Base-by-base conservation (phyloP, 2,113 vertebrate genomes). In the Seriola dumerili region DNA sequence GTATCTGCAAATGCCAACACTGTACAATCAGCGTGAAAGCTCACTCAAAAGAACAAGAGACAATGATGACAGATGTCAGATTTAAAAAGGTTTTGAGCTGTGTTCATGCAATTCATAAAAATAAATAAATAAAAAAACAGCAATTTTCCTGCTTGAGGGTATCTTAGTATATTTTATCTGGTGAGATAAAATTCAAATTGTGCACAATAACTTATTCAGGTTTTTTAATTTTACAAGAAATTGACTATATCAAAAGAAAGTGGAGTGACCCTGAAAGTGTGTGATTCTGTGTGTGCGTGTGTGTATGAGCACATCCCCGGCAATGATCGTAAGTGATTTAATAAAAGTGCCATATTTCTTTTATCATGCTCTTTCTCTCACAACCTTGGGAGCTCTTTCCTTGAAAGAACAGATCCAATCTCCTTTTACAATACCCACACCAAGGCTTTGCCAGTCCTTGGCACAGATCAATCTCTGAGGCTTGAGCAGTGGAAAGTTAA, bases 341-440 rank as follows among this genome's bases (percentile, higher is more conserved):
- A 77, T 88, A 61, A 89, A 84, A 85, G 71, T 46, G 32, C 82
- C 54, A 64, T 83, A 82, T 78, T 70, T 82, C 29, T 85, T 84
- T 81, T 57, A 87, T 87, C 36, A 44, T 54, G 57, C 38, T 74
- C 66, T 70, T 54, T 83, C 62, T 72, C 46, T 25, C 58, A 14
- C 44, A 61, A 70, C 59, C 67, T 71, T 55, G 0, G 16, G 57
- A 69, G 58, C 57, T 67, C 38, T 81, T 83, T 69, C 85, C 83
- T 86, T 85, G 73, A 84, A 83, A 79, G 78, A 89, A 83, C 16
- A 77, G 76, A 90, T 89, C 78, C 76, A 84, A 84, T 91, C 78
- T 89, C 50, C 81, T 77, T 88, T 72, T 83, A 78, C 81, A 80
- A 68, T 72, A 61, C 72, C 34, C 64, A 76, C 82, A 81, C 68